Conservation (phyloP, 2,797 vertebrate genomes). For the Arnoldichthys spilopterus region DNA sequence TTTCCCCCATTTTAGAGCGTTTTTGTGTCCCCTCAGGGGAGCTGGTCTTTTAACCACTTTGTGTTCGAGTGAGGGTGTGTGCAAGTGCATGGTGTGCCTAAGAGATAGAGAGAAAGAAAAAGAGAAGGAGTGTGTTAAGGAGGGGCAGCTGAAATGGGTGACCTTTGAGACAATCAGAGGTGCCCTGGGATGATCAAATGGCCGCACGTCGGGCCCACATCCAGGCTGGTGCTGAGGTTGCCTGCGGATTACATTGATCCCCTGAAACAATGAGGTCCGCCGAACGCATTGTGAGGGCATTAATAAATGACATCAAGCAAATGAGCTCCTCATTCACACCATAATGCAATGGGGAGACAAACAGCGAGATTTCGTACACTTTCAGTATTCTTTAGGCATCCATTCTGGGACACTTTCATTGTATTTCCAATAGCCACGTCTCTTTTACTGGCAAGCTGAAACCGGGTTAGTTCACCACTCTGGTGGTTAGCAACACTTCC, state of each 20-base stretch:
- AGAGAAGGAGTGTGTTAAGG: neutral
- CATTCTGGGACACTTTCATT: conserved; percentile 28
- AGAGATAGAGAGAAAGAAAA: neutral
- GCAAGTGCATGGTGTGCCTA: conserved; percentile 2
- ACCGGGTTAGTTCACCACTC: conserved; percentile 37
- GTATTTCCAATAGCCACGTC: conserved; percentile 16
- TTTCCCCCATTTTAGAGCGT: conserved; percentile 10
- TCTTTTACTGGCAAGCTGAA: neutral
- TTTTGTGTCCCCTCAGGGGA: conserved; percentile 47
- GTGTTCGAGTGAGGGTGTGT: conserved; percentile 6
- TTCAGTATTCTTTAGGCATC: conserved; percentile 9
- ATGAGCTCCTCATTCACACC: conserved; percentile 45
- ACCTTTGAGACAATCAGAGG: conserved; percentile 73
- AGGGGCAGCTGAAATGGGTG: conserved; percentile 61
- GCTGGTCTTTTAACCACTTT: conserved; percentile 39
- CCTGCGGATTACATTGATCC: conserved; percentile 73
- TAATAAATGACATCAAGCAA: conserved; percentile 64
- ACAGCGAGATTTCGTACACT: conserved; percentile 24
- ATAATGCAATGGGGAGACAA: neutral
- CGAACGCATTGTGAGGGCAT: conserved; percentile 57
- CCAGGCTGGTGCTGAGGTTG: conserved; percentile 35
- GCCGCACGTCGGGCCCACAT: conserved; percentile 50
- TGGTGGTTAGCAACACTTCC: conserved; percentile 15
- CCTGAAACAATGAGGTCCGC: conserved; percentile 67
- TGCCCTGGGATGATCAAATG: conserved; percentile 54